Evolutionary conservation across 2,888 invertebrate genomes (phyloP), one percentile per base, ranked within the genome.

Genomic region (Amiota mariae): DNA sequence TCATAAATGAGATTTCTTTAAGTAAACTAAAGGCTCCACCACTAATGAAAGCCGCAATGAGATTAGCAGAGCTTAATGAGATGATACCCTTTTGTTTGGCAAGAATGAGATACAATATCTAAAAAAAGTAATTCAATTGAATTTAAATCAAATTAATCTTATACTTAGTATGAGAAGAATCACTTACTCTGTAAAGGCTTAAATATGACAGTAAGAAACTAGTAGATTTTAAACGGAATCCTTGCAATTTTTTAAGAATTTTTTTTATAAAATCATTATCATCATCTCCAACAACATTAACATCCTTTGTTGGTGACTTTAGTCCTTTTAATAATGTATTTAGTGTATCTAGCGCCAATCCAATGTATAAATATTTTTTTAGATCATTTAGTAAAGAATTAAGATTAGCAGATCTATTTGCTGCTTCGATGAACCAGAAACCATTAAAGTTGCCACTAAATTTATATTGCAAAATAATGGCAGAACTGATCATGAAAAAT

Each of bases 381-480:
- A 85, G 9, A 10, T 85, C 82, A 1, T 18, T 18, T 0, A 78
- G 9, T 6, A 70, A 56, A 18, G 75, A 73, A 10, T 61, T 75
- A 0, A 74, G 0, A 13, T 54, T 54, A 15, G 2, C 13, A 15
- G n/a, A 71, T n/a, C 79, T 67, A 0, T 20, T 8, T 0, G 49
- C 9, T 2, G 82, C 81, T 15, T 64, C 75, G 3, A 85, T 85
- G 49, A 82, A 82, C 82, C 82, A 82, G 71, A 82, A 85, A 8
- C 85, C 82, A 0, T 67, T 70, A 48, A 77, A 80, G 0, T 24
- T 56, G 8, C 15, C 1, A 0, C 18, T 13, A 51, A 75, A 76
- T 12, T 84, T 85, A 1, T 72, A 64, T 0, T 76, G 74, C 68
- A 82, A 36, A 10, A 83, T 77, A 10, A 73, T 57, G 15, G 78